Conservation (phyloP, 2,113 vertebrate species). For the Solea solea region DNA sequence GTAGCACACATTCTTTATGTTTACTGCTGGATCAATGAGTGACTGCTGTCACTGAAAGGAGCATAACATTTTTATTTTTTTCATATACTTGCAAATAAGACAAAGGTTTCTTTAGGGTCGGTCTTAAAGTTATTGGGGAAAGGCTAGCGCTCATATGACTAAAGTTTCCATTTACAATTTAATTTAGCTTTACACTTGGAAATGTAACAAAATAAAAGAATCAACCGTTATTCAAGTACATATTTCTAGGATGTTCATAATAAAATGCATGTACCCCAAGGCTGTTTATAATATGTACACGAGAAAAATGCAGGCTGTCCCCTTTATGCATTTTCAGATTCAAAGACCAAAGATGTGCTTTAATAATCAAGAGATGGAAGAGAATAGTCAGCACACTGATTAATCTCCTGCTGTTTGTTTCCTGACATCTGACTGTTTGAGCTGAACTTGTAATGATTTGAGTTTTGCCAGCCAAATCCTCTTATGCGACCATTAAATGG, state of each 20-base stretch:
- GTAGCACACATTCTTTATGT: constrained; percentile 16
- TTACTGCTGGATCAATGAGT: not conserved
- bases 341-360: too few species aligned
- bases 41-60: not conserved
- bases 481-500: too few species aligned
- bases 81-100: not conserved
- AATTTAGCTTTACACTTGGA: not conserved
- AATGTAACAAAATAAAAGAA: not conserved
- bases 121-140: not conserved
- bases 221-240: not conserved
- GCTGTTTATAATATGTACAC: constrained; percentile 4
- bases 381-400: not conserved
- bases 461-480: too few species aligned
- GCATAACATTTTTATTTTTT: not conserved
- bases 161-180: not conserved
- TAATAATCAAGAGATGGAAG: not conserved
- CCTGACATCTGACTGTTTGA: too few species aligned
- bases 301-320: not conserved
- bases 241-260: not conserved
- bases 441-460: too few species aligned
- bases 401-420: not conserved
- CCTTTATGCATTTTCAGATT: not conserved
- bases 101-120: not conserved
- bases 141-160: too few species aligned
- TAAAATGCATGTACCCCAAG: not conserved